Percentiles rank a stretch among this genome's conserved stretches.
Conservation (phyloP, 1,140 invertebrate species). For the Gryon sp. region DNA sequence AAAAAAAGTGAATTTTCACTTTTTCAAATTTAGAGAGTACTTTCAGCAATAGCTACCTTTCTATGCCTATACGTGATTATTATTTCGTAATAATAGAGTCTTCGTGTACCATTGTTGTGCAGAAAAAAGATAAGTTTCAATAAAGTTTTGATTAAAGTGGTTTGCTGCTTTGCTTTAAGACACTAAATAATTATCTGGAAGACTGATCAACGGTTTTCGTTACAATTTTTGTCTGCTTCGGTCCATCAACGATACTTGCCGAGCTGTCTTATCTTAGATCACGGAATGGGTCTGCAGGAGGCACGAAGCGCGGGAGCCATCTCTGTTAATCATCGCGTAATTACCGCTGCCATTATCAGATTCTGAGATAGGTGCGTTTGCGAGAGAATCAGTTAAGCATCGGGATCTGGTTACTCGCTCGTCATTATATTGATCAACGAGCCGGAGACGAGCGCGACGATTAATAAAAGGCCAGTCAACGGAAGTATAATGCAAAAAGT, state of each 20-base stretch:
- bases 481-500: slow-evolving; percentile 63
- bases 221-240: slow-evolving; percentile 45
- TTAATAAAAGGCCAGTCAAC: slow-evolving; percentile 61
- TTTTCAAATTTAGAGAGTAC: too few species aligned
- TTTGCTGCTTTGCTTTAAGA: too few species aligned
- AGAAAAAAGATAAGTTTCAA: too few species aligned
- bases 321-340: slow-evolving; percentile 79
- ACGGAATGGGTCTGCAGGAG: slow-evolving; percentile 65
- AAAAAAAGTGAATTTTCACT: too few species aligned
- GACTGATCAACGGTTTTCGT: slow-evolving; percentile 38
- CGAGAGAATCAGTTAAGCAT: slow-evolving; percentile 72
- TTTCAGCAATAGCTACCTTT: too few species aligned
- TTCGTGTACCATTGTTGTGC: too few species aligned
- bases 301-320: slow-evolving; percentile 77
- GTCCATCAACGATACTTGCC: slow-evolving; percentile 54
- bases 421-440: slow-evolving; percentile 65
- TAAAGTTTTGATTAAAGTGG: too few species aligned
- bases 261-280: slow-evolving; percentile 69
- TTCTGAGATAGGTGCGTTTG: slow-evolving; percentile 73
- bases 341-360: slow-evolving; percentile 79
- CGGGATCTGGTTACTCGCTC: slow-evolving; percentile 60
- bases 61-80: too few species aligned
- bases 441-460: slow-evolving; percentile 61
- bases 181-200: slow-evolving; percentile 44
- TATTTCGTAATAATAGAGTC: too few species aligned